Evolutionary conservation across 2,888 invertebrate species (phyloP).

Genomic region (Dichetophora obliterata): DNA sequence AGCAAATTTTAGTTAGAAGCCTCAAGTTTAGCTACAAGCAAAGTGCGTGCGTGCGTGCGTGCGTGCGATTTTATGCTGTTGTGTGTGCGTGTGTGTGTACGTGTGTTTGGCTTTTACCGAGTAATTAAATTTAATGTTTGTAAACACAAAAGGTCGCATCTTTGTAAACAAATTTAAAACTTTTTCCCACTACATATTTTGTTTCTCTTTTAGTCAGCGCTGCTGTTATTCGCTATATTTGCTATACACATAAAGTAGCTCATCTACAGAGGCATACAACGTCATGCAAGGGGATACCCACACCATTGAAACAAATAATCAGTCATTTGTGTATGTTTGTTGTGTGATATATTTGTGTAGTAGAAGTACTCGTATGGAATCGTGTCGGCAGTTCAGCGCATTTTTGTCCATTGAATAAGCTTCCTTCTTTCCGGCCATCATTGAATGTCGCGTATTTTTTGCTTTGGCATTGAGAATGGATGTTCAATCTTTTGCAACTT

Average conservation of each 20-base stretch:
- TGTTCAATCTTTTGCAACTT: too few relatives aligned
- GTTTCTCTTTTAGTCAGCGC: not conserved
- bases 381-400: too few relatives aligned
- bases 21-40: not conserved
- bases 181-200: not conserved
- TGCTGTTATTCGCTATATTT: not conserved
- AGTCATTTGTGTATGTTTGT: too few relatives aligned
- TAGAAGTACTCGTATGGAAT: too few relatives aligned
- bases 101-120: not conserved
- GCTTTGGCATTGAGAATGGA: not conserved
- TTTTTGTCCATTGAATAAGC: not conserved
- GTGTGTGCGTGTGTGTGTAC: not conserved
- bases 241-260: not conserved
- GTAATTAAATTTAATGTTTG: slow-evolving; percentile 7
- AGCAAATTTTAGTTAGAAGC: not conserved
- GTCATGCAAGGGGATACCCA: not conserved
- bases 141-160: slow-evolving; percentile 4
- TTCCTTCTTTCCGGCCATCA: not conserved
- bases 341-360: too few relatives aligned
- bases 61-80: not conserved
- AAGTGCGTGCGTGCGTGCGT: not conserved
- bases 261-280: not conserved
- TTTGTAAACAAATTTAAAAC: not conserved
- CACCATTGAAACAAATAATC: not conserved
- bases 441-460: not conserved